phyloP scores from a whole-genome alignment of 2,113 vertebrate genomes.

The Leuciscus idus region DNA sequence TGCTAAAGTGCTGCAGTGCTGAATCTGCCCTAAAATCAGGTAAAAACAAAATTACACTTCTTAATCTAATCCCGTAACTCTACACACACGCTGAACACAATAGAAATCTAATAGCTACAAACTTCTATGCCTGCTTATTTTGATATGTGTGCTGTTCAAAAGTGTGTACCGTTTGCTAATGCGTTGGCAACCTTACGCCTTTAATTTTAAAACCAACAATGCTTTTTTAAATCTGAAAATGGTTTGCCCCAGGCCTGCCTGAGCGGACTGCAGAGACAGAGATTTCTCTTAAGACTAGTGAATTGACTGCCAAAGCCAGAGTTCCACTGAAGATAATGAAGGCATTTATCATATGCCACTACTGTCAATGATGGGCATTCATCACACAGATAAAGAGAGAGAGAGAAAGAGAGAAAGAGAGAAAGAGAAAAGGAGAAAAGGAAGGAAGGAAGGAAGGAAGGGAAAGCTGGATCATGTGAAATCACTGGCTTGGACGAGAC shows the following conservation, averaged over 20 bases:
- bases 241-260: conserved; percentile 62
- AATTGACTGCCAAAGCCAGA: conserved; percentile 65
- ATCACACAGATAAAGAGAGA: conserved; percentile 24
- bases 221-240: conserved; percentile 51
- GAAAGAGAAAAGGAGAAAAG: no score
- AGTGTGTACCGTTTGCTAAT: not conserved
- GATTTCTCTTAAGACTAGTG: conserved; percentile 58
- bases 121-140: not conserved
- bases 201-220: conserved; percentile 4
- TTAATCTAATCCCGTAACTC: conserved; percentile 2
- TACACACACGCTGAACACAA: not conserved
- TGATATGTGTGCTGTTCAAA: not conserved
- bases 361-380: conserved; percentile 69
- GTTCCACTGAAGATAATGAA: conserved; percentile 80
- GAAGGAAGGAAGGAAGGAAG: no score
- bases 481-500: not conserved
- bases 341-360: conserved; percentile 82
- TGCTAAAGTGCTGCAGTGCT: not conserved
- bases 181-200: conserved; percentile 11
- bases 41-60: not conserved
- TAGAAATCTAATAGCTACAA: not conserved
- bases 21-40: not conserved
- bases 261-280: conserved; percentile 24
- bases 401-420: not conserved
- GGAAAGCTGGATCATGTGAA: no score